Evolutionary conservation across 2,797 vertebrate species (phyloP).

Genomic region (Nannoperca australis): DNA sequence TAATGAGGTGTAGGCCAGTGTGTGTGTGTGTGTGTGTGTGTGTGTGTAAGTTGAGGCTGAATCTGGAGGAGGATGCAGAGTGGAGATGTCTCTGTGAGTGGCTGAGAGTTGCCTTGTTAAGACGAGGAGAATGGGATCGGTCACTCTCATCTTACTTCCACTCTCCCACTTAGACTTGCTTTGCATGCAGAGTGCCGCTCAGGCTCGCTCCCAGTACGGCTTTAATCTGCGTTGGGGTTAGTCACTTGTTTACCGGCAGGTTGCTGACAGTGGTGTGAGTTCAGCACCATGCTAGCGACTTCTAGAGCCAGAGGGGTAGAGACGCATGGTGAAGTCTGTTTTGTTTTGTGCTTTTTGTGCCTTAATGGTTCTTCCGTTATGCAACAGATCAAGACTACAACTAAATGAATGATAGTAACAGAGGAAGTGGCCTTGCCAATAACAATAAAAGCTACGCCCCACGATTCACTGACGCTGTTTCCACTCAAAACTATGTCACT

Average conservation of each 20-base stretch:
- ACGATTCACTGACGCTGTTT: not conserved
- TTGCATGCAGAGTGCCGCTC: conserved; percentile 30
- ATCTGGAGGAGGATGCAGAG: not conserved
- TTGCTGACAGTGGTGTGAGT: conserved; percentile 22
- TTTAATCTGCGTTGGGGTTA: conserved; percentile 9
- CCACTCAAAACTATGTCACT: not conserved
- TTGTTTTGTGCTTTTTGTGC: not conserved
- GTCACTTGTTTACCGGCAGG: conserved; percentile 53
- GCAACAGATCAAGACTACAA: conserved; percentile 3
- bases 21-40: conserved; percentile 14
- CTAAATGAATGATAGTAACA: conserved; percentile 9
- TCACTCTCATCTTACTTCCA: conserved; percentile 20
- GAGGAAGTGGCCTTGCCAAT: not conserved
- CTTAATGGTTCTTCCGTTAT: not conserved
- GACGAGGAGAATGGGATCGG: not conserved
- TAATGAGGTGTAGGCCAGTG: conserved; percentile 31
- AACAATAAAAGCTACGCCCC: not conserved
- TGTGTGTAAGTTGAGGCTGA: not conserved
- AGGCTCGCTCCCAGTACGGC: conserved; percentile 22
- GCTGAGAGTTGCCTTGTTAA: conserved; percentile 4
- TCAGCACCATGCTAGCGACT: conserved; percentile 46
- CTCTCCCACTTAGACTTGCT: conserved; percentile 21
- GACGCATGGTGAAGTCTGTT: not conserved
- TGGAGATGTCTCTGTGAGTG: not conserved
- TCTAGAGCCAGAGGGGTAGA: not conserved